Base-by-base conservation (phyloP, 2,888 invertebrate genomes). In the Tinea semifulvella region DNA sequence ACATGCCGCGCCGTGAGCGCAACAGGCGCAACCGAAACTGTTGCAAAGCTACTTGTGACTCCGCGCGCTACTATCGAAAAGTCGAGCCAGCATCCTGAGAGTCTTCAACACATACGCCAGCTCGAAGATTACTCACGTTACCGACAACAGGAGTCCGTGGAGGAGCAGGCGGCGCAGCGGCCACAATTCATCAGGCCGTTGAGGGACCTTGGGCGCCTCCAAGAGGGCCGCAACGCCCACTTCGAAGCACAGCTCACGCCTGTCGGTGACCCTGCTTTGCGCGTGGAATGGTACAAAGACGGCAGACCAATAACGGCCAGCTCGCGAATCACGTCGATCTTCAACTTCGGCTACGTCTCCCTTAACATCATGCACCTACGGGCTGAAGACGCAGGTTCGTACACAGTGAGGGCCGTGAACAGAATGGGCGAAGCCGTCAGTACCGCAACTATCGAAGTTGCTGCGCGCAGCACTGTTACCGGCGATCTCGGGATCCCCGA, bases 341-440 rank as follows among this genome's bases (percentile, higher is more conserved):
- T 95, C 88, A 98, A 97, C 88, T 97, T 98, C 88, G 97, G 97
- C 72, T 96, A 96, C 87, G 96, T 97, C 84, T 95, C 96, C 83
- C 90, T 98, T 65, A 97, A 97, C 83, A 96, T 98, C 79, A 86
- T 96, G 90, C 96, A 97, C 89, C 91, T 97, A 86, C 92, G 96
- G 84, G 89, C 91, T 85, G 98, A 98, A 89, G 98, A 99, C 88
- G 90, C 93, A 65, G 97, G 97, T 79, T 90, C 91, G 75, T 96
- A 96, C 61, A 94, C 93, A 58, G 92, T 92, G 68, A 88, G 94
- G 63, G 96, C 95, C 80, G 89, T 92, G 55, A 96, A 96, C 70
- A 89, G 91, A 65, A 84, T 91, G 64, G 96, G 96, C 56, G 95
- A 96, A 82, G 94, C 95, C 56, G 86, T 93, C 60, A 92, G 93